phyloP scores from a whole-genome alignment of 1,140 invertebrate genomes.

The Aphelenchoides fujianensis region DNA sequence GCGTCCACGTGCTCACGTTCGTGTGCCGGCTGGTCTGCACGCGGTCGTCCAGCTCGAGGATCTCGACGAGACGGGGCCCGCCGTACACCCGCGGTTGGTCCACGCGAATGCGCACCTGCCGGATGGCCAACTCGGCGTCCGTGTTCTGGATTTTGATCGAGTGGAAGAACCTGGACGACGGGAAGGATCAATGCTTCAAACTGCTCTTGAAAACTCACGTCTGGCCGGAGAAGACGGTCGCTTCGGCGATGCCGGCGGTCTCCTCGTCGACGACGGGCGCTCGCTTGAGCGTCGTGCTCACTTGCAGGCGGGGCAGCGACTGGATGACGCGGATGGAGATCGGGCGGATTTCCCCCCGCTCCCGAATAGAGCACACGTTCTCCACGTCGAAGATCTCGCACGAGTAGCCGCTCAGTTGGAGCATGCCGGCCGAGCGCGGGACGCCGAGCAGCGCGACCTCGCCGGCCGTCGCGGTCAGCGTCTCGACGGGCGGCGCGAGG shows the following conservation, averaged over 20 bases:
- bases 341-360: constrained; percentile 28
- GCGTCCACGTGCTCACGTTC: too few species aligned
- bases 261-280: constrained; percentile 42
- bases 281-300: constrained; percentile 47
- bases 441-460: constrained; percentile 50
- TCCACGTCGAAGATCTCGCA: constrained; percentile 56
- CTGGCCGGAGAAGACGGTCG: constrained; percentile 56
- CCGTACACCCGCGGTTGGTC: constrained; percentile 53
- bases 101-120: constrained; percentile 45
- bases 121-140: constrained; percentile 42
- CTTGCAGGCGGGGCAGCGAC: constrained; percentile 42
- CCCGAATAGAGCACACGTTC: constrained; percentile 50
- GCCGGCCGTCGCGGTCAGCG: background rate
- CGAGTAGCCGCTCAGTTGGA: constrained; percentile 54
- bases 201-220: constrained; percentile 42
- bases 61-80: too few species aligned
- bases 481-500: background rate
- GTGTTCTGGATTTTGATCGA: constrained; percentile 46
- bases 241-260: constrained; percentile 50
- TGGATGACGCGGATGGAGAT: constrained; percentile 54
- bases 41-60: too few species aligned
- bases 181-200: constrained; percentile 1
- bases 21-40: too few species aligned
- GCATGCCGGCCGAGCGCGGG: constrained; percentile 48
- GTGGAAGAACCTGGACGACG: too few species aligned